Evolutionary conservation across 2,113 vertebrate genomes (phyloP).

Genomic region (Antechinus flavipes): DNA sequence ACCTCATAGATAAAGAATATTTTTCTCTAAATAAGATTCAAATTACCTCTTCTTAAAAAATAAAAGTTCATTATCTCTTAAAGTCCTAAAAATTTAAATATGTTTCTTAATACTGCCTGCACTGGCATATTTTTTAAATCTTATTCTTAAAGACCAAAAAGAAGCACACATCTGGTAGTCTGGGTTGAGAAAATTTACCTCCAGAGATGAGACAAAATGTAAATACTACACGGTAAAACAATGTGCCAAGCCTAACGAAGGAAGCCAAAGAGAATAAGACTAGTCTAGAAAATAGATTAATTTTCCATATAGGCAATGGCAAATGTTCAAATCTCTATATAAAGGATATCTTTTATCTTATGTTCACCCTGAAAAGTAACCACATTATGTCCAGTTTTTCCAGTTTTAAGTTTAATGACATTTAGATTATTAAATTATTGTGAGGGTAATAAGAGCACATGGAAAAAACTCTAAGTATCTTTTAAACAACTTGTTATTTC

Average conservation of each 20-base stretch:
- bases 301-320: not conserved
- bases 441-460: not conserved
- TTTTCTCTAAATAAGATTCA: not conserved
- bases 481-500: not conserved
- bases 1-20: not conserved
- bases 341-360: not conserved
- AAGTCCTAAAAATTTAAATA: not conserved
- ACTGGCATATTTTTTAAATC: not conserved
- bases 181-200: conserved; percentile 20
- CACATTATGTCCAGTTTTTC: not conserved
- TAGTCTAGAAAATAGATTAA: not conserved
- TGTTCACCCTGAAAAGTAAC: not conserved
- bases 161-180: not conserved
- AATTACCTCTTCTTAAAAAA: not conserved
- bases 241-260: not conserved
- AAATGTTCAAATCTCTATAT: not conserved
- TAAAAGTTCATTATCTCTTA: not conserved
- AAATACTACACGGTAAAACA: not conserved
- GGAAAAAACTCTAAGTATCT: not conserved
- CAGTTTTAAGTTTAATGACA: conserved; percentile 1
- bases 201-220: conserved; percentile 49
- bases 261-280: conserved; percentile 33
- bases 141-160: not conserved
- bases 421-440: not conserved
- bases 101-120: not conserved